Base-by-base conservation (phyloP, 2,888 invertebrate species). In the Scaptomyza cyrtandrae region DNA sequence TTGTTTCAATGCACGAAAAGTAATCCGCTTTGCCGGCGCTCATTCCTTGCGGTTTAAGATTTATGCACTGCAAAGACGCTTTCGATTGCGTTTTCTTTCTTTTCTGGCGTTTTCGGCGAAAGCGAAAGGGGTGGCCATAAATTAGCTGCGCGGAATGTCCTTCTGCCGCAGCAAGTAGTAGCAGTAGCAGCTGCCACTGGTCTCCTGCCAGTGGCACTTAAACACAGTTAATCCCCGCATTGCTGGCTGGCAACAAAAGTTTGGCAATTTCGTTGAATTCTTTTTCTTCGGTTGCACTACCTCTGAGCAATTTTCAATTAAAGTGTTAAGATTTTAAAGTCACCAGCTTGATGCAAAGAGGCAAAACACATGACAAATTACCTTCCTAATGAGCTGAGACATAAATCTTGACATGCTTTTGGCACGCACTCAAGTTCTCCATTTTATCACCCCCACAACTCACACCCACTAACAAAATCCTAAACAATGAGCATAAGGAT, bases 301-400 rank as follows among this genome's bases (percentile, higher is more conserved):
- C 57, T 41, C 49, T 54, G 16, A 44, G 27, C 58, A 62, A 57
- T 78, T 86, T 88, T 85, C 87, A 86, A 81, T 86, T 86, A 86
- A 88, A 87, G 82, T 88, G 86, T 74, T 84, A 87, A 82, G 80
- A 88, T 63, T 84, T 84, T 84, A 86, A 84, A 87, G 78, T 69
- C 71, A 29, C 54, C 67, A 31, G 7, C 29, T 29, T 29, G 33
- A 35, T 41, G 52, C 44, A 48, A 33, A 49, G 31, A 27, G 45
- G 16, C 69, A 50, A 63, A 78, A 71, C 80, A 77, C 80, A 82
- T 85, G 87, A 88, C 85, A 89, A 89, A 89, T 88, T 88, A 87
- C 85, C 87, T 85, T 79, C 71, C 86, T 85, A 88, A 88, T 88
- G 85, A 86, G 89, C 70, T 81, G 77, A 79, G 87, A 87, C 89